Conservation (phyloP, 2,888 invertebrate species). For the Drosophila subsilvestris region DNA sequence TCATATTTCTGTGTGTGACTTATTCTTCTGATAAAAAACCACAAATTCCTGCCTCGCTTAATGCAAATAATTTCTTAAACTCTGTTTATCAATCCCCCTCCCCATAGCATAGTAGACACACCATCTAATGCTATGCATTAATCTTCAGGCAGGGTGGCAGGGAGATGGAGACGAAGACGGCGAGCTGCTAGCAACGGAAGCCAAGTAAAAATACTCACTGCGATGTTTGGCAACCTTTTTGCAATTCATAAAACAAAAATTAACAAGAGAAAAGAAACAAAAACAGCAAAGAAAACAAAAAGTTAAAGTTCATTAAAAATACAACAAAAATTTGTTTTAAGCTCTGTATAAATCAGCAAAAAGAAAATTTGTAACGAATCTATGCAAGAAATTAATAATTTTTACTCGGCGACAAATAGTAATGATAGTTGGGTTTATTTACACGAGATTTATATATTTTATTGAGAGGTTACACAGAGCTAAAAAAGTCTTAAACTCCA, state of each 20-base stretch:
- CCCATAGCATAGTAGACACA: slow-evolving; percentile 13
- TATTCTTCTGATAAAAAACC: slow-evolving; percentile 11
- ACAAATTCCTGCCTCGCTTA: slow-evolving; percentile 28
- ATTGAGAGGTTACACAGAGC: no score
- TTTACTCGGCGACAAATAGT: no score
- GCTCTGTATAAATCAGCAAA: slow-evolving; percentile 30
- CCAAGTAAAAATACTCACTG: slow-evolving; percentile 24
- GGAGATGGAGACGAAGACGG: slow-evolving; percentile 1
- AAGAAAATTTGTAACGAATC: slow-evolving; percentile 31
- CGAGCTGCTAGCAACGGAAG: slow-evolving; percentile 27
- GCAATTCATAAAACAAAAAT: slow-evolving; percentile 2
- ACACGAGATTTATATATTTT: no score
- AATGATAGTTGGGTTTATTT: no score
- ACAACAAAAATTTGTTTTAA: slow-evolving; percentile 38
- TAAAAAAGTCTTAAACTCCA: neutral
- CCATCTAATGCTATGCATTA: slow-evolving; percentile 33
- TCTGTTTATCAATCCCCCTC: slow-evolving; percentile 24
- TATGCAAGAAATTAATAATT: neutral
- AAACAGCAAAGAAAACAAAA: slow-evolving; percentile 9
- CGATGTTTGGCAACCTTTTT: slow-evolving; percentile 17
- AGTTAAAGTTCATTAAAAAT: slow-evolving; percentile 37
- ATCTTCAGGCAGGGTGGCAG: slow-evolving; percentile 24
- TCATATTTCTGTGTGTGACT: slow-evolving; percentile 16
- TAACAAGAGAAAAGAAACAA: slow-evolving; percentile 9
- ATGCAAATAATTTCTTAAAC: slow-evolving; percentile 42